Percentiles rank a stretch among this genome's conserved stretches.
Conservation (phyloP, 2,113 vertebrate species). For the Camelus dromedarius region DNA sequence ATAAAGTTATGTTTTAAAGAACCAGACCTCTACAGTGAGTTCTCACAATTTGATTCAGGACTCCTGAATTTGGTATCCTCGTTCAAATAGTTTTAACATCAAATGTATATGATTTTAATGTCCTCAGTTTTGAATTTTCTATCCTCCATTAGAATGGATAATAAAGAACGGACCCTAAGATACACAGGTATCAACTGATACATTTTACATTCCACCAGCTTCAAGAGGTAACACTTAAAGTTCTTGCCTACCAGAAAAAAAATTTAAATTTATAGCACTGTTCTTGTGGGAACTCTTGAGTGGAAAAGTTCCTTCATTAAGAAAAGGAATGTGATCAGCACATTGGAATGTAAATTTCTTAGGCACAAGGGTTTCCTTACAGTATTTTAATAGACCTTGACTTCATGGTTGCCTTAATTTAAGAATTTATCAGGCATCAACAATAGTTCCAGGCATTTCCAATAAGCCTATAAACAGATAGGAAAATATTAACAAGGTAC, state of each 20-base stretch:
- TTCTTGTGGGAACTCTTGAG: constrained; percentile 43
- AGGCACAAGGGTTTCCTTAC: constrained; percentile 49
- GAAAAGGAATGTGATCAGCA: constrained; percentile 65
- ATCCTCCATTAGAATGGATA: neutral
- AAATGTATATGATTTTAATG: neutral
- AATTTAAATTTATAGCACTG: constrained; percentile 1
- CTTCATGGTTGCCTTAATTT: constrained; percentile 58
- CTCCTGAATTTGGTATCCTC: neutral
- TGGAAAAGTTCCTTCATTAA: constrained; percentile 72
- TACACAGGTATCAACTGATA: neutral
- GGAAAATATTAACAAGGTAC: constrained; percentile 59
- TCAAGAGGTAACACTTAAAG: neutral
- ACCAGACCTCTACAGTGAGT: neutral
- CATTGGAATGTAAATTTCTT: constrained; percentile 62
- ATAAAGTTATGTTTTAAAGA: neutral
- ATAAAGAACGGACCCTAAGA: neutral
- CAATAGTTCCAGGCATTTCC: constrained; percentile 47
- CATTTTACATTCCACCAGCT: neutral
- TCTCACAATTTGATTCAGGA: neutral
- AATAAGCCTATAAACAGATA: constrained; percentile 61
- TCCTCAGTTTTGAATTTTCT: neutral
- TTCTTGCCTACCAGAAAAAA: neutral
- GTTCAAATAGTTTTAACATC: constrained; percentile 1
- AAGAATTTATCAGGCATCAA: constrained; percentile 66
- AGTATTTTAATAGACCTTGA: constrained; percentile 60